These are phyloP conservation scores for Heliconius aoede DNA, from an alignment of 2,888 invertebrate species.

Conservation along the genomic window DNA sequence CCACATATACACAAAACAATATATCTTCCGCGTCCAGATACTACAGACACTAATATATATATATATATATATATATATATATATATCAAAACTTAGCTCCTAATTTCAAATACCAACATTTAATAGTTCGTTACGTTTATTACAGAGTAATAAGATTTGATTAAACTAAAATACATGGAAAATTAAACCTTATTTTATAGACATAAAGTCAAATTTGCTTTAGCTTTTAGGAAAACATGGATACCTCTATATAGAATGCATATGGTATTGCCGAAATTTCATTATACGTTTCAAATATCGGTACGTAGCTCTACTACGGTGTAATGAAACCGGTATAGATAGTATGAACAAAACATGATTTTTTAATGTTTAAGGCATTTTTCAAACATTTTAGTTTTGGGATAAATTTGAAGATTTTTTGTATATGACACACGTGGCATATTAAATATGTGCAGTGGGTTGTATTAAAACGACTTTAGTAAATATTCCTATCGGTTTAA, in stretches of 20 bases:
- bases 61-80: too few relatives aligned
- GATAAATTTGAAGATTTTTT: too few relatives aligned
- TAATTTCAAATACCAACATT: conserved; percentile 24
- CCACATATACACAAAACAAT: too few relatives aligned
- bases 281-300: conserved; percentile 23
- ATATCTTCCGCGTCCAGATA: too few relatives aligned
- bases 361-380: neutral
- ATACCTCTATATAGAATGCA: conserved; percentile 15
- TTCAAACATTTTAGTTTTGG: neutral
- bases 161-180: conserved; percentile 25
- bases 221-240: neutral
- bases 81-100: neutral
- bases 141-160: conserved; percentile 39
- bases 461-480: too few relatives aligned
- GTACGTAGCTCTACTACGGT: neutral
- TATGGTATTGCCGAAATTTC: conserved; percentile 19
- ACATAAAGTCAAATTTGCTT: neutral
- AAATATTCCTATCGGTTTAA: too few relatives aligned
- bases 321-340: conserved; percentile 13
- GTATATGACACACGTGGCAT: too few relatives aligned
- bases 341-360: neutral
- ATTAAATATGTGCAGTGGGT: too few relatives aligned
- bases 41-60: neutral
- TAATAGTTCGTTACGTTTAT: conserved; percentile 40
- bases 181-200: neutral